phyloP scores from a whole-genome alignment of 2,888 invertebrate species.

The Cephus spinipes region DNA sequence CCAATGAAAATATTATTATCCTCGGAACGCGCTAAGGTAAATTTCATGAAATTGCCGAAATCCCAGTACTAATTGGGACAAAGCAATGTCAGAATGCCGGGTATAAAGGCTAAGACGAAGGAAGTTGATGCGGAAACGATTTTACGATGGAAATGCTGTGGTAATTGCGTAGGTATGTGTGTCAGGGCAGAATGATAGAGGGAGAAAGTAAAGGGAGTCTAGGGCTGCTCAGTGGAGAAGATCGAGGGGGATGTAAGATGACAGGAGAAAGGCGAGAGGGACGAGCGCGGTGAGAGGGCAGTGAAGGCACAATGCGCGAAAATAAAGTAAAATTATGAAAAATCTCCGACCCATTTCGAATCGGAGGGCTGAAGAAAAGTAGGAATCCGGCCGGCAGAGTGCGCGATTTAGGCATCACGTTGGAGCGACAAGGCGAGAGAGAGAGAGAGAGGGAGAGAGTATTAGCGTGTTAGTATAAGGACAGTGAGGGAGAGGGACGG shows the following conservation, averaged over 20 bases:
- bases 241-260: background rate
- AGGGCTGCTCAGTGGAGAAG: background rate
- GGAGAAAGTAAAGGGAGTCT: slow-evolving; percentile 7
- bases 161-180: background rate
- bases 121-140: background rate
- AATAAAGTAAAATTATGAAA: background rate
- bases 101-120: background rate
- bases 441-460: background rate
- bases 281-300: background rate
- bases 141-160: background rate
- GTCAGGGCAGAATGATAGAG: slow-evolving; percentile 2
- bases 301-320: background rate
- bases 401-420: background rate
- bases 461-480: background rate
- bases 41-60: background rate
- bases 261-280: background rate
- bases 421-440: background rate
- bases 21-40: background rate
- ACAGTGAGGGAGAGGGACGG: background rate
- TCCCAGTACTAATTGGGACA: background rate
- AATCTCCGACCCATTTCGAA: background rate
- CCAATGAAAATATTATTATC: background rate
- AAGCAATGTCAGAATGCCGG: background rate
- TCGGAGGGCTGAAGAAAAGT: background rate
- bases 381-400: background rate